Evolutionary conservation across 2,797 vertebrate genomes (phyloP), one percentile per base, ranked within the genome.

Genomic region (Enteromius anoplus): DNA sequence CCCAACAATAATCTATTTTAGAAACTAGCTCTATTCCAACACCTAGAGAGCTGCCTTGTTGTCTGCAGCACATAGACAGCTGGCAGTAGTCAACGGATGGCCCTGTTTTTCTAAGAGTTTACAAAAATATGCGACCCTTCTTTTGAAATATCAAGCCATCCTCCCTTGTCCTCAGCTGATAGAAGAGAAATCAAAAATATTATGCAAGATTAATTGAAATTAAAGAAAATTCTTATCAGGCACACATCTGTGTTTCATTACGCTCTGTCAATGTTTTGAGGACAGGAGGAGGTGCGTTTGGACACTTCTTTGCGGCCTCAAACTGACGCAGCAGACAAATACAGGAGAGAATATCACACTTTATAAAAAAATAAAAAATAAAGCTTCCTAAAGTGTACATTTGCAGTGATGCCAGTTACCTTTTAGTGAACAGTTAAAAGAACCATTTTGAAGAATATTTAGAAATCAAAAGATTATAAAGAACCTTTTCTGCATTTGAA

Each of bases 341-440:
- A 78, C 55, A 65, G 84, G 76, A 78, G 77, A 86, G 84, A 84
- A n/a, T n/a, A n/a, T n/a, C n/a, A n/a, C n/a, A n/a, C n/a, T n/a
- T n/a, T n/a, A n/a, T 55, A 21, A n/a, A n/a, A 51, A 55, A 55
- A 45, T 45, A 45, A 45, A 45, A 40, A 40, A 8, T 55, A n/a
- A n/a, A 55, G 21, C 21, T 55, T 55, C 6, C 21, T n/a, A 55
- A 55, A 55, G 9, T 3, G 21, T 53, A 19, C 4, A n/a, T 23
- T 23, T 58, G 9, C 55, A 58, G n/a, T 55, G 21, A 55, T 21
- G 53, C 53, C 53, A 55, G 10, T 55, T 9, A n/a, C 21, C 53
- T n/a, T 55, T 55, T 3, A 55, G 19, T 55, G 21, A 55, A 55
- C 53, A n/a, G 3, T 3, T 55, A 55, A 9, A 55, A 9, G 19